Conservation (phyloP, 2,888 invertebrate genomes). For the Anoplius nigerrimus region DNA sequence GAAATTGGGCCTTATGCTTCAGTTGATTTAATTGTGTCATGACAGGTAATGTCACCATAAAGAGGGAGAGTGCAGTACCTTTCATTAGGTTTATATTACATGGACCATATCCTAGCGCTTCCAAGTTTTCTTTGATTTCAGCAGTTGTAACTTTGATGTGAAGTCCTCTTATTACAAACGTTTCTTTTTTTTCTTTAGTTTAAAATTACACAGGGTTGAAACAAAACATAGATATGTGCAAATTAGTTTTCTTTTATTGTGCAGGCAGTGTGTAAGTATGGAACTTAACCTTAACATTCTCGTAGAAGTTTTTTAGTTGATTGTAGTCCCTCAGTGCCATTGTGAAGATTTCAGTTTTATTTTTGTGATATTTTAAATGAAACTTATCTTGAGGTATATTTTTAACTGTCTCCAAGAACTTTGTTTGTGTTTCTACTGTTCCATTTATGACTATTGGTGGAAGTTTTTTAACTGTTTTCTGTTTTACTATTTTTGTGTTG, state of each 20-base stretch:
- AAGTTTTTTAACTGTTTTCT: background rate
- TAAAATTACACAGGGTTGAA: too few relatives aligned
- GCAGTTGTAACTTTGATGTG: background rate
- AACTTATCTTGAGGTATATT: background rate
- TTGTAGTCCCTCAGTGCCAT: background rate
- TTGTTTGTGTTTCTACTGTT: background rate
- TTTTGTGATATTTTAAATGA: conserved; percentile 1
- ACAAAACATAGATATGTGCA: too few relatives aligned
- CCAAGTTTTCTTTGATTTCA: conserved; percentile 12
- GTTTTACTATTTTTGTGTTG: background rate
- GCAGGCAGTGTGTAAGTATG: conserved; percentile 10
- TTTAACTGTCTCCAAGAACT: background rate
- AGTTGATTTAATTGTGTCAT: conserved; percentile 32
- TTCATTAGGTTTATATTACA: conserved; percentile 44
- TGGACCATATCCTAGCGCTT: conserved; percentile 6
- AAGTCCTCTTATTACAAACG: conserved; percentile 11
- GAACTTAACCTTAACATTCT: background rate
- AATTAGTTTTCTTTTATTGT: too few relatives aligned
- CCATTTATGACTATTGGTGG: conserved; percentile 17
- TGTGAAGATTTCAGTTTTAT: background rate
- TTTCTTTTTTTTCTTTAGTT: conserved; percentile 3
- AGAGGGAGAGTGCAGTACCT: conserved; percentile 38
- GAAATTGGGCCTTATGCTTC: conserved; percentile 31
- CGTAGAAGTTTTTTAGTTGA: background rate
- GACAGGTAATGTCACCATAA: conserved; percentile 38